phyloP scores from a whole-genome alignment of 1,140 invertebrate genomes.

The Tetramorium simillimum region DNA sequence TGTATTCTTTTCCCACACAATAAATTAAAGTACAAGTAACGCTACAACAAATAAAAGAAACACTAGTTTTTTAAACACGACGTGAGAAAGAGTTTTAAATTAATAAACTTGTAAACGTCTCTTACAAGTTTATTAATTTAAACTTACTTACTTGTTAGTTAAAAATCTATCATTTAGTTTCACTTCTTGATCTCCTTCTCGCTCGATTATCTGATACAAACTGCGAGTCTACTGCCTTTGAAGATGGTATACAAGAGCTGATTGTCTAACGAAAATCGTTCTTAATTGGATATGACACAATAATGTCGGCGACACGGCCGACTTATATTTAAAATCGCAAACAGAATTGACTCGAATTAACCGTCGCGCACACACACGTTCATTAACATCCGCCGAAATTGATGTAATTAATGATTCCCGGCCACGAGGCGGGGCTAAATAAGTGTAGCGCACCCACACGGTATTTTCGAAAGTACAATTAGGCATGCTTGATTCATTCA shows the following conservation, averaged over 20 bases:
- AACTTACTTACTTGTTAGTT: too few species aligned
- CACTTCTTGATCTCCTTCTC: slow-evolving; percentile 1
- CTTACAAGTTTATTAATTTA: too few species aligned
- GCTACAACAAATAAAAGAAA: neutral
- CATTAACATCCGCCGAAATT: slow-evolving; percentile 37
- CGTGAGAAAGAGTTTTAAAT: neutral
- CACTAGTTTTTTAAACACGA: neutral
- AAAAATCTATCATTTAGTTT: neutral
- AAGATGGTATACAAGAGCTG: neutral
- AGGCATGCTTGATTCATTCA: neutral
- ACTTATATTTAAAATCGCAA: slow-evolving; percentile 67
- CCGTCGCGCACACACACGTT: slow-evolving; percentile 26
- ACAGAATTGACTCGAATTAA: slow-evolving; percentile 69
- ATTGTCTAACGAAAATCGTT: slow-evolving; percentile 48
- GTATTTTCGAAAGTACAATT: slow-evolving; percentile 21
- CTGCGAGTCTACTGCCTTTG: slow-evolving; percentile 30
- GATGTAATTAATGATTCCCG: slow-evolving; percentile 6
- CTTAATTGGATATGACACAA: slow-evolving; percentile 65
- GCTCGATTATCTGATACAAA: slow-evolving; percentile 12
- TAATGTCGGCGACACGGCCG: slow-evolving; percentile 37
- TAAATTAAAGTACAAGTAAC: neutral
- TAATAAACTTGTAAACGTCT: neutral
- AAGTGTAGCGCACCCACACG: slow-evolving; percentile 21
- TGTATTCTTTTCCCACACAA: neutral
- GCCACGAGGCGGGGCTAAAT: neutral